Percentiles rank a stretch among this genome's conserved stretches.
Evolutionary conservation across 2,113 vertebrate species (phyloP).

Genomic region (Tympanuchus pallidicinctus): DNA sequence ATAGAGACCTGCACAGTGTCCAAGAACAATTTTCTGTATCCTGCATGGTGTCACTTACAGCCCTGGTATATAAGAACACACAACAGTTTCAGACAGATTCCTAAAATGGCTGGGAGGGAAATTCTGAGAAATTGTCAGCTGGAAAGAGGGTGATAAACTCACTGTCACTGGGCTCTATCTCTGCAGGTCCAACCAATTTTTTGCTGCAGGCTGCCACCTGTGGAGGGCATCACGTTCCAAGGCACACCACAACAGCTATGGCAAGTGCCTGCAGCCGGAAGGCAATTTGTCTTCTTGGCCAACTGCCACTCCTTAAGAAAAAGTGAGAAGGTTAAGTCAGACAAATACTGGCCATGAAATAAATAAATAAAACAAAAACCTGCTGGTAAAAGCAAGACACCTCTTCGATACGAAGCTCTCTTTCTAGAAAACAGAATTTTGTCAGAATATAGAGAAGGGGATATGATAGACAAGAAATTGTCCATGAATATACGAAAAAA

Average conservation of each 20-base stretch:
- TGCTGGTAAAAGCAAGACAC: neutral
- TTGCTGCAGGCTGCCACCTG: neutral
- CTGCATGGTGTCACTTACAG: neutral
- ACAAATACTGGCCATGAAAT: neutral
- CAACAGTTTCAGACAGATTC: neutral
- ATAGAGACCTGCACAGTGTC: neutral
- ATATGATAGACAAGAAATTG: neutral
- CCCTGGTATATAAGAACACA: neutral
- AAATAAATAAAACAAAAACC: neutral
- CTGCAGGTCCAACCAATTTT: neutral
- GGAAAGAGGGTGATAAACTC: neutral
- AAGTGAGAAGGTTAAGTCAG: neutral
- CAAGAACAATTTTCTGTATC: neutral
- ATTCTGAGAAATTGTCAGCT: neutral
- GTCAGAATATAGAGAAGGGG: neutral
- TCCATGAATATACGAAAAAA: neutral
- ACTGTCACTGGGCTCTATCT: neutral
- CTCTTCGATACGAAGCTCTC: neutral
- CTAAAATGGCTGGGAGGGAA: neutral
- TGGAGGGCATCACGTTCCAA: neutral
- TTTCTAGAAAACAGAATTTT: neutral
- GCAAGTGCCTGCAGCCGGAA: neutral
- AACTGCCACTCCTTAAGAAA: neutral
- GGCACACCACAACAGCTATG: rapidly evolving
- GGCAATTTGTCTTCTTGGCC: neutral